Percentiles rank a stretch among this genome's conserved stretches.
Evolutionary conservation across 2,113 vertebrate genomes (phyloP).

Genomic region (Gopherus evgoodei): DNA sequence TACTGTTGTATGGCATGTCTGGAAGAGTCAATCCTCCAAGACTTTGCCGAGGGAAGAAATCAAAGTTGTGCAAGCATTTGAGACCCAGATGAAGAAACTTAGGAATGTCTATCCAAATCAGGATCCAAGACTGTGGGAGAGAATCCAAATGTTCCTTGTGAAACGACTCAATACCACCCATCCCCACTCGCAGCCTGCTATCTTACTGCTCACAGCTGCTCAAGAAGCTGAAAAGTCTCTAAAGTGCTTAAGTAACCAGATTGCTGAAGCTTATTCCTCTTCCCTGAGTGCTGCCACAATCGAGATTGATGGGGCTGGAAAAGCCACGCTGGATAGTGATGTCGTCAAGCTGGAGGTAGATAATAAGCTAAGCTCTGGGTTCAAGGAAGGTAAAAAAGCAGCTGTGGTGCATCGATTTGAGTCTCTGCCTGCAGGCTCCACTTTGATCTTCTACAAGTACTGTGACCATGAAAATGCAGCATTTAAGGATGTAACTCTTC

Average conservation of each 20-base stretch:
- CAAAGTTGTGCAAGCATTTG: slow-evolving; percentile 71
- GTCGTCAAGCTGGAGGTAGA: slow-evolving; percentile 89
- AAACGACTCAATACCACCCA: slow-evolving; percentile 82
- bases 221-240: slow-evolving; percentile 83
- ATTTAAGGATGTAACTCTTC: slow-evolving; percentile 88
- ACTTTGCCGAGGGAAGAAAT: slow-evolving; percentile 22
- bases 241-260: slow-evolving; percentile 84
- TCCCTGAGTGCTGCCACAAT: slow-evolving; percentile 82
- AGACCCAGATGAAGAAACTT: slow-evolving; percentile 76
- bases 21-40: neutral
- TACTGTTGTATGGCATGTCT: neutral
- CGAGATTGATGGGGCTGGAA: slow-evolving; percentile 83
- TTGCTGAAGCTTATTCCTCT: slow-evolving; percentile 86
- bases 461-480: slow-evolving; percentile 96
- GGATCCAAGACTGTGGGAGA: slow-evolving; percentile 86
- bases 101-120: slow-evolving; percentile 84
- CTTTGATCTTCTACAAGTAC: slow-evolving; percentile 97
- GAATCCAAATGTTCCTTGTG: slow-evolving; percentile 82
- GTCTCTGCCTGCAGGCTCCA: slow-evolving; percentile 90
- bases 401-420: slow-evolving; percentile 93
- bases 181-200: slow-evolving; percentile 84
- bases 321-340: slow-evolving; percentile 83
- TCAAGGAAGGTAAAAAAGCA: slow-evolving; percentile 83
- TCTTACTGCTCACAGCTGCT: slow-evolving; percentile 90
- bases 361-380: slow-evolving; percentile 80